Base-by-base conservation (phyloP, 2,888 invertebrate species). In the Cheilosia soror region DNA sequence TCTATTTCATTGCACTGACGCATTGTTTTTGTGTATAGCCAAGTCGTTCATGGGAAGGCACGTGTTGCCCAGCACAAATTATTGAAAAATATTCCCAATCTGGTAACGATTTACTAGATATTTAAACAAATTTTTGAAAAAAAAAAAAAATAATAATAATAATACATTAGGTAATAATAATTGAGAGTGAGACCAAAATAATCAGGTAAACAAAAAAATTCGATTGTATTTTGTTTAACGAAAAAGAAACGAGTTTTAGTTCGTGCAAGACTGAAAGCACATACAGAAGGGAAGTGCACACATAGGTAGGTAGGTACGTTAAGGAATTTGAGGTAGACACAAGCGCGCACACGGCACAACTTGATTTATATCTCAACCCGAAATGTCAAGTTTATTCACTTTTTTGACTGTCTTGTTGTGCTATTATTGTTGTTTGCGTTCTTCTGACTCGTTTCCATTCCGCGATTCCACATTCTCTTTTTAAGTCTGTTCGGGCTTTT, bases 331-430 rank as follows among this genome's bases (percentile, higher is more conserved):
- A 63, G 76, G 85, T 85, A 77, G 81, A 81, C 62, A 68, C 11
- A 37, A 9, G 11, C 9, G 37, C 37, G 11, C 37, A 6, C 5
- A 20, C 20, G 20, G 37, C 37, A 37, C 72, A 42, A 31, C 77
- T 82, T 86, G 86, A 86, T 86, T 82, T 86, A 86, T 86, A 71
- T 63, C 81, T 77, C 86, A 82, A 81, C 77, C 86, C 81, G 31
- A 86, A 86, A 82, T 86, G 86, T 86, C 86, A 86, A 82, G 86
- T 86, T 86, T 86, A 77, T 86, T 86, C 86, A 82, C 82, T 65
- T 82, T 82, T 77, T 72, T 69, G 25, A 42, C 42, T 63, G 69
- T 58, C 51, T 71, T 57, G 51, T 58, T 58, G 57, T 49, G 49
- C 27, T 25, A 27, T 55, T 31, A 51, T 66, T 62, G 51, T 71